Conservation (phyloP, 1,140 invertebrate genomes). For the Papilio helenus region DNA sequence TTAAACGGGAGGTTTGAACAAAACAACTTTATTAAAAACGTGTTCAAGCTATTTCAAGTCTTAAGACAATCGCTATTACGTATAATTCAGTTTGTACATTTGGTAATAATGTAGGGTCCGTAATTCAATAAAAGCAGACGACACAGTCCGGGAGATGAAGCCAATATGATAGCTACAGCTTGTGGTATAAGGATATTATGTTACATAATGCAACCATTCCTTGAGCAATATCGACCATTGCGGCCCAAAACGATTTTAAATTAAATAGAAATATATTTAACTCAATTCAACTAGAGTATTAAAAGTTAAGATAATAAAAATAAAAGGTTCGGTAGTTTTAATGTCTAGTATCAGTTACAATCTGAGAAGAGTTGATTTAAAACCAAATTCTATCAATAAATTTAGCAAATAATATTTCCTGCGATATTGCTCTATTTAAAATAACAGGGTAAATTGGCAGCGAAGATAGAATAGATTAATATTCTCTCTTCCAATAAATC, state of each 20-base stretch:
- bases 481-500: neutral
- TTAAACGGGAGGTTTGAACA: neutral
- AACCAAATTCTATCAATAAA: neutral
- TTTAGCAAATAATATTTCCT: neutral
- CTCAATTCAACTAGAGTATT: no score
- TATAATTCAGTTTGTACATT: neutral
- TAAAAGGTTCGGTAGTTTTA: neutral
- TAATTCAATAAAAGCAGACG: conserved; percentile 32
- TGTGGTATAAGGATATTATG: neutral
- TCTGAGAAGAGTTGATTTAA: no score
- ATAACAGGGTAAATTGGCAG: neutral
- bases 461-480: neutral
- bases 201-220: neutral
- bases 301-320: neutral
- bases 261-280: neutral
- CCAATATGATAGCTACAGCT: conserved; percentile 1
- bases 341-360: neutral
- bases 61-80: neutral
- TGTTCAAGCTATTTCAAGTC: neutral
- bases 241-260: neutral
- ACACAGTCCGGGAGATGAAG: neutral
- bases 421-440: neutral
- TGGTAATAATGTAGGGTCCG: neutral
- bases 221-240: neutral
- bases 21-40: neutral